Conservation (phyloP, 2,113 vertebrate genomes). For the Megaleporinus macrocephalus region DNA sequence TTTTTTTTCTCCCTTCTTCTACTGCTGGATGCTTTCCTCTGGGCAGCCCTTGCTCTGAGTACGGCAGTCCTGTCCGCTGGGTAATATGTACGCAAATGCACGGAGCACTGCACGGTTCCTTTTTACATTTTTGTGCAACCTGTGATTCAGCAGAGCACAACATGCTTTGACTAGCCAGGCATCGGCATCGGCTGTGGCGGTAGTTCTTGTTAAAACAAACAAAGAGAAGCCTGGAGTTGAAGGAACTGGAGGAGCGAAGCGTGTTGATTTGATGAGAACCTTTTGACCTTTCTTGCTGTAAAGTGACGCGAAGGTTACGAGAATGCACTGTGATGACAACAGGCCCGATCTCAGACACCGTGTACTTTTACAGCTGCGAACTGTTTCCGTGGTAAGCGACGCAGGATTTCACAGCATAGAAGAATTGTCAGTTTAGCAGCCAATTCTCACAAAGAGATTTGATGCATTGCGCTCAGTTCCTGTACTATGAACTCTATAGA, state of each 20-base stretch:
- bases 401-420: not conserved
- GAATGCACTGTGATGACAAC: conserved; percentile 29
- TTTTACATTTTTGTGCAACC: conserved; percentile 65
- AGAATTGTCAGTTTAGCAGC: not conserved
- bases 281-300: conserved; percentile 34
- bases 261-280: conserved; percentile 33
- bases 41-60: conserved; percentile 22
- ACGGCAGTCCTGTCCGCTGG: conserved; percentile 34
- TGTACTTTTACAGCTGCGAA: not conserved
- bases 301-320: conserved; percentile 7
- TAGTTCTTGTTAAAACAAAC: conserved; percentile 67
- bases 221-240: conserved; percentile 43
- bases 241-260: conserved; percentile 39
- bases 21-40: conserved; percentile 55
- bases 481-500: not conserved
- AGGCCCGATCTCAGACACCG: conserved; percentile 33
- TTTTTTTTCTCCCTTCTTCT: conserved; percentile 46
- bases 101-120: conserved; percentile 60
- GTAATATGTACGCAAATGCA: conserved; percentile 63
- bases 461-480: not conserved
- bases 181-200: conserved; percentile 59
- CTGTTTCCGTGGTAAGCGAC: not conserved
- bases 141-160: conserved; percentile 71
- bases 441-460: not conserved
- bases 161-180: conserved; percentile 73